Percentiles rank a stretch among this genome's conserved stretches.
Evolutionary conservation across 2,888 invertebrate species (phyloP).

Genomic region (Aromia moschata): DNA sequence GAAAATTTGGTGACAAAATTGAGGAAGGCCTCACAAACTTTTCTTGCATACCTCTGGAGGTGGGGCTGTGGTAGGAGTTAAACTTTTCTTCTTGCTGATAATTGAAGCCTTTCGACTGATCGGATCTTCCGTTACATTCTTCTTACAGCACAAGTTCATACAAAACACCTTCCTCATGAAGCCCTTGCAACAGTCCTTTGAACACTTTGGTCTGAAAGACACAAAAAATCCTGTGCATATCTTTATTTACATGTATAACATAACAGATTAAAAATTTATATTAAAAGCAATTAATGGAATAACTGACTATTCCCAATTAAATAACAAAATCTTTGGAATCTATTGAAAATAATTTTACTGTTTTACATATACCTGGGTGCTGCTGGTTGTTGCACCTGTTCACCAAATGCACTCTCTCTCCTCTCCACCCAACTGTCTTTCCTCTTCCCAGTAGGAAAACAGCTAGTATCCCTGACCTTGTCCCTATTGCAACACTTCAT

Average conservation of each 20-base stretch:
- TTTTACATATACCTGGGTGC: constrained; percentile 56
- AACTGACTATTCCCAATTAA: no score
- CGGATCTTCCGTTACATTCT: constrained; percentile 56
- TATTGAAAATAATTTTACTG: no score
- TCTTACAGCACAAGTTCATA: constrained; percentile 46
- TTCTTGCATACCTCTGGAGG: constrained; percentile 72
- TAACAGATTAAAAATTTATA: no score
- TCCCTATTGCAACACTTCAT: constrained; percentile 61
- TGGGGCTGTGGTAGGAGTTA: constrained; percentile 66
- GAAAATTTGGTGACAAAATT: no score
- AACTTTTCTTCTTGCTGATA: constrained; percentile 73
- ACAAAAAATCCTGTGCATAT: background rate
- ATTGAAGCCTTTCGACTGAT: constrained; percentile 72
- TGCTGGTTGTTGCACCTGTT: constrained; percentile 54
- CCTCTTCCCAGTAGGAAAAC: constrained; percentile 54
- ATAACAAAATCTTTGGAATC: no score
- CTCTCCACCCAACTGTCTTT: constrained; percentile 65
- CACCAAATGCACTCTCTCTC: constrained; percentile 68
- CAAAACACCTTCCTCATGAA: constrained; percentile 56
- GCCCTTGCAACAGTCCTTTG: constrained; percentile 48
- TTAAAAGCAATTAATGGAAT: no score
- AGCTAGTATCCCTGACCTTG: constrained; percentile 62
- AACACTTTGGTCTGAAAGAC: constrained; percentile 44
- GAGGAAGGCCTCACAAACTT: no score
- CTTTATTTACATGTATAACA: no score